A percentile compares a stretch with the other conserved stretches of the same genome.
Evolutionary conservation across 2,888 invertebrate genomes (phyloP).

Genomic region (Drosophila kanekoi): DNA sequence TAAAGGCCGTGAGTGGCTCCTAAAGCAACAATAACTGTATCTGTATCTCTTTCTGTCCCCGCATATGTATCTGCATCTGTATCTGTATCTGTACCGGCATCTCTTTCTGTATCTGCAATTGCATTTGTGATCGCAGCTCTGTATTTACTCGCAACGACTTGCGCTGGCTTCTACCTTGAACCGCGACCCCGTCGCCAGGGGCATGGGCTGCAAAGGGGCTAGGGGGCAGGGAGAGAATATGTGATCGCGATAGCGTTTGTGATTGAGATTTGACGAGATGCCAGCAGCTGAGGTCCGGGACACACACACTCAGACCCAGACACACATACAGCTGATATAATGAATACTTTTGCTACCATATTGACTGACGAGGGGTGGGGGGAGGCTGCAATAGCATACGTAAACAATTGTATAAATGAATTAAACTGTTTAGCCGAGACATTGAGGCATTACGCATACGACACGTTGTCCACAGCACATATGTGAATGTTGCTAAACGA

Average conservation of each 20-base stretch:
- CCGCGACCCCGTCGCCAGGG: slow-evolving; percentile 53
- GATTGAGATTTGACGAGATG: slow-evolving; percentile 44
- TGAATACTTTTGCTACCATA: too few species aligned
- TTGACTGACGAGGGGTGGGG: background rate
- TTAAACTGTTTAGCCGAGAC: slow-evolving; percentile 33
- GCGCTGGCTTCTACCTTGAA: slow-evolving; percentile 54
- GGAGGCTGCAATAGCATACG: background rate
- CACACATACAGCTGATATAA: background rate
- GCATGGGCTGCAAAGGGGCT: background rate
- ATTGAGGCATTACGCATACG: slow-evolving; percentile 42
- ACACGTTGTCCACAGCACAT: slow-evolving; percentile 25
- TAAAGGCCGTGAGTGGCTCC: slow-evolving; percentile 47
- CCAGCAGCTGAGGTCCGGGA: slow-evolving; percentile 32
- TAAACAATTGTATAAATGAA: slow-evolving; percentile 33
- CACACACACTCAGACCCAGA: slow-evolving; percentile 12
- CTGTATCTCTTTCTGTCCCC: slow-evolving; percentile 14
- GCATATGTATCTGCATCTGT: slow-evolving; percentile 4
- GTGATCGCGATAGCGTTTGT: slow-evolving; percentile 37
- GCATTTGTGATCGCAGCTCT: slow-evolving; percentile 15
- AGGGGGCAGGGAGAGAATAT: background rate
- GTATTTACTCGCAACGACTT: slow-evolving; percentile 16
- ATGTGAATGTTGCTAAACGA: slow-evolving; percentile 7
- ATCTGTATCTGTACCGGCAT: slow-evolving; percentile 14
- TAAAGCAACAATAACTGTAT: slow-evolving; percentile 15
- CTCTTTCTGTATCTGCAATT: slow-evolving; percentile 7